Conservation (phyloP, 30 jellyfish, hydroid and myxozoan genomes). For the Morbakka virulenta region DNA sequence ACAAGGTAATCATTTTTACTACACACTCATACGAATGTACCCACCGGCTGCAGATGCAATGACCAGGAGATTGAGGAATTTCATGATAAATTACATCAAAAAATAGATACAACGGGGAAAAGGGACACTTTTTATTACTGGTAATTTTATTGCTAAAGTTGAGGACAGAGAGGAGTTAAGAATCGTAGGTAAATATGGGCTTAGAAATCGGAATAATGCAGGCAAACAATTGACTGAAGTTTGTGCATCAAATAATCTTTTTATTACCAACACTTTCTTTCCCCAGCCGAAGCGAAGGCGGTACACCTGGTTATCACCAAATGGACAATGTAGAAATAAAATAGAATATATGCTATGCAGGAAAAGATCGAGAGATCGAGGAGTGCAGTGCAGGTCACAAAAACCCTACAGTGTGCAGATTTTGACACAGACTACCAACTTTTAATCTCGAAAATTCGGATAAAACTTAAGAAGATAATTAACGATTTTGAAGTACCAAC, state of each 20-base stretch:
- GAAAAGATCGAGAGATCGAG: conserved; percentile 6
- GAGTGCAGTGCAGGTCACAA: neutral
- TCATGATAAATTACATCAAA: no score
- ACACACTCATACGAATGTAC: no score
- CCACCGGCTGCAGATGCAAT: no score
- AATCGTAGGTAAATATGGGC: neutral
- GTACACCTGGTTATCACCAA: conserved; percentile 21
- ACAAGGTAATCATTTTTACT: no score
- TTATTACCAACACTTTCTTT: neutral
- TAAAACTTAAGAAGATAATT: conserved; percentile 10
- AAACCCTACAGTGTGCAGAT: conserved; percentile 29
- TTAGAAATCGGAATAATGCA: neutral
- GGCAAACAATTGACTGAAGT: conserved; percentile 2
- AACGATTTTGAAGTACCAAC: conserved; percentile 13
- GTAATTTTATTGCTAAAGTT: no score
- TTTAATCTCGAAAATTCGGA: neutral
- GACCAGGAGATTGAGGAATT: no score
- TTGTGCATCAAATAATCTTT: neutral
- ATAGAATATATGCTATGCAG: conserved; percentile 23
- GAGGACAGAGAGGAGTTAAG: neutral
- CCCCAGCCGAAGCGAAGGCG: conserved; percentile 11
- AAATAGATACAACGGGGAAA: no score
- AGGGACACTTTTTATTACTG: no score
- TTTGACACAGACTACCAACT: conserved; percentile 29
- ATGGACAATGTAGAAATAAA: neutral